Base-by-base conservation (phyloP, 2,888 invertebrate species). In the Sisyra nigra region DNA sequence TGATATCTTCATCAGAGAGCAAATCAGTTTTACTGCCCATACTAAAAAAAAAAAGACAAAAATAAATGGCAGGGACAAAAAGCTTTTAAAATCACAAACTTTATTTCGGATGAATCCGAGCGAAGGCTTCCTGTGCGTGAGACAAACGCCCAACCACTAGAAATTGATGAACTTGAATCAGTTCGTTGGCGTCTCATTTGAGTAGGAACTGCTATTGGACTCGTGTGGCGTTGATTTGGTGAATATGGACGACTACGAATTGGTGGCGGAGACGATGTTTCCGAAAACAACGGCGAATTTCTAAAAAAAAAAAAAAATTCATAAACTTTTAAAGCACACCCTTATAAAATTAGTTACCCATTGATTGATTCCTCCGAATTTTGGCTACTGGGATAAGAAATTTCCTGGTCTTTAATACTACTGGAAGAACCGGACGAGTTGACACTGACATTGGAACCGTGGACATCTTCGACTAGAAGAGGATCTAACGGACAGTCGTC, bases 111-210 rank as follows among this genome's bases (percentile, higher is more conserved):
- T 8, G 68, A 66, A 6, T 71, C 67, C 36, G 71, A 69, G 15
- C 71, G 60, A 36, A 74, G 55, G 55, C 79, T 80, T 13, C 80
- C 80, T 8, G 76, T 72, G 7, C 72, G 74, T 8, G 74, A 73
- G 46, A 80, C 74, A 55, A 80, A 68, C 56, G 78, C 77, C 80
- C 80, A 80, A 37, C 66, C 64, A 48, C 68, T 67, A 40, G 68
- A 62, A 14, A 52, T 57, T 30, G 74, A 71, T 10, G 74, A 73
- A 40, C 62, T 60, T 1, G 71, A 71, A 50, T 76, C 75, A 49
- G 74, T 71, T 18, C 73, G 65, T 52, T 72, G 70, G 29, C 76
- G 67, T 29, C 63, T 48, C 37, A 63, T 58, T 43, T 67, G 66
- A 40, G 65, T 62, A 37, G 77, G 78, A 48, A 78, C 76, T 11